A percentile compares a stretch with the other conserved stretches of the same genome.
phyloP scores from a whole-genome alignment of 2,888 invertebrate species.

The Emesis furor region DNA sequence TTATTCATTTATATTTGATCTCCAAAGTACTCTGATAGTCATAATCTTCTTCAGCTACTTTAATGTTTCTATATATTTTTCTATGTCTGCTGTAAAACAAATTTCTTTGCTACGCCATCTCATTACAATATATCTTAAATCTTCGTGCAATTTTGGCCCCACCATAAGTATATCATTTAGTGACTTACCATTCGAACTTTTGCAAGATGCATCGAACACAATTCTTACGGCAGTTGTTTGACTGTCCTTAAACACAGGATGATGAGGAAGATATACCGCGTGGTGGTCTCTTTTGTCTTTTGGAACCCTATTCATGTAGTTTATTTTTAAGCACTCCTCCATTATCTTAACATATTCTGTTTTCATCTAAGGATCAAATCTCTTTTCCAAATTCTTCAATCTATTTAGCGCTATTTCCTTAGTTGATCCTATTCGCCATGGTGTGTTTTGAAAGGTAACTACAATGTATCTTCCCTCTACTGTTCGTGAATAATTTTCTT shows the following conservation, averaged over 20 bases:
- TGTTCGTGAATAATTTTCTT: not conserved
- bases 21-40: constrained; percentile 31
- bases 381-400: constrained; percentile 17
- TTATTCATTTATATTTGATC: not conserved
- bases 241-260: constrained; percentile 64
- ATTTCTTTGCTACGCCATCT: constrained; percentile 6
- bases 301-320: constrained; percentile 35
- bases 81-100: constrained; percentile 14
- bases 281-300: not conserved
- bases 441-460: not conserved
- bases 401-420: constrained; percentile 33
- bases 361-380: constrained; percentile 1
- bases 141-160: constrained; percentile 1
- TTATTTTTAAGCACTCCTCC: constrained; percentile 34
- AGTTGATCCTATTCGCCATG: not conserved
- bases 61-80: constrained; percentile 29
- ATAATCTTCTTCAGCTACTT: constrained; percentile 12
- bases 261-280: constrained; percentile 56
- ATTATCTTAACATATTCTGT: constrained; percentile 29
- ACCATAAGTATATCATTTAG: constrained; percentile 53
- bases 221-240: constrained; percentile 70
- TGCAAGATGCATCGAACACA: constrained; percentile 66
- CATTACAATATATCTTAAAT: constrained; percentile 32
- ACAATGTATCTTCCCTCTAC: not conserved
- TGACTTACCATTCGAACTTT: constrained; percentile 48